phyloP scores from a whole-genome alignment of 2,888 invertebrate species.

The Sarcophaga variegata region DNA sequence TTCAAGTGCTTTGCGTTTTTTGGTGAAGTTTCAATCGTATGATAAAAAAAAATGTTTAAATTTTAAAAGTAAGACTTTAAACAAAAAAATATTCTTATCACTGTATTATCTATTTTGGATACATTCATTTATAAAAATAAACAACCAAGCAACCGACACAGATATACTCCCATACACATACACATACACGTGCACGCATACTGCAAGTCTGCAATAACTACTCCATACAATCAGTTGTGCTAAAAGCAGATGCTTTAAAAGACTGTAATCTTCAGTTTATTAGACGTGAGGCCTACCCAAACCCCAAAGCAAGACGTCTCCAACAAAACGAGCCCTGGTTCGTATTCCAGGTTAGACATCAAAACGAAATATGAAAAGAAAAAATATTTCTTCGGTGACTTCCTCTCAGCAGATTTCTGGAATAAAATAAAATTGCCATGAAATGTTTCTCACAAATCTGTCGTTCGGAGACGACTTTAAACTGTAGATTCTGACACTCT shows the following conservation, averaged over 20 bases:
- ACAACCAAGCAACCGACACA: conserved; percentile 61
- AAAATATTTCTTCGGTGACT: too few relatives aligned
- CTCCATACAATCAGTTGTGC: conserved; percentile 19
- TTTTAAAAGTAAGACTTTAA: not conserved
- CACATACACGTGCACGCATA: conserved; percentile 1
- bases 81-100: conserved; percentile 74
- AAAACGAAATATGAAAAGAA: too few relatives aligned
- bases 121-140: conserved; percentile 78
- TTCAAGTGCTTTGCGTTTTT: conserved; percentile 15
- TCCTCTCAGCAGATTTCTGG: too few relatives aligned
- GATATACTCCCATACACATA: conserved; percentile 3
- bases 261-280: conserved; percentile 10
- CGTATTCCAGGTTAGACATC: too few relatives aligned
- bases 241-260: conserved; percentile 1
- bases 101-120: conserved; percentile 78
- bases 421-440: too few relatives aligned
- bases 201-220: conserved; percentile 40
- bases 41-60: conserved; percentile 33
- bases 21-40: conserved; percentile 28
- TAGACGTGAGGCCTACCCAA: too few relatives aligned
- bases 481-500: fast-evolving
- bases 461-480: too few relatives aligned
- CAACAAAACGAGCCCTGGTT: too few relatives aligned
- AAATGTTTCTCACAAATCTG: too few relatives aligned
- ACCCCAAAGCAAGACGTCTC: too few relatives aligned